Percentiles rank a stretch among this genome's conserved stretches.
These are phyloP conservation scores for Scleropages formosus DNA, from an alignment of 2,797 vertebrate species.

Conservation along the genomic window DNA sequence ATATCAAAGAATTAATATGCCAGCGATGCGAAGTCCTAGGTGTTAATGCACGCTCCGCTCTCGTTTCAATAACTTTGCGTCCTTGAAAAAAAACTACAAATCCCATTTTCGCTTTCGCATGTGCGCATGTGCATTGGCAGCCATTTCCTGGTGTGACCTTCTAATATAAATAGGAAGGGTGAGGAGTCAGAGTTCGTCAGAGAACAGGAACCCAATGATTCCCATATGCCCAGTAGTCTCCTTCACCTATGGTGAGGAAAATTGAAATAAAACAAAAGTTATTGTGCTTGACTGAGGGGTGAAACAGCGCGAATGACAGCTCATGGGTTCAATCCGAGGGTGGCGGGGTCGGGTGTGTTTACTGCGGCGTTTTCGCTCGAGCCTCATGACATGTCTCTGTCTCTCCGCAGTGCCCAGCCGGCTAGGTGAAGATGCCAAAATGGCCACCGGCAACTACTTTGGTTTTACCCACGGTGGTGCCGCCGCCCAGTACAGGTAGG, in stretches of 20 bases:
- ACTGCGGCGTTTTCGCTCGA: conserved; percentile 17
- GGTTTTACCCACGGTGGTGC: conserved; percentile 96
- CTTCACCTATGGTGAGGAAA: conserved; percentile 95
- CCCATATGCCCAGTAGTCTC: conserved; percentile 97
- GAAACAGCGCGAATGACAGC: background rate
- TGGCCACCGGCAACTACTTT: conserved; percentile 99
- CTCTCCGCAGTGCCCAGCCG: conserved; percentile 92
- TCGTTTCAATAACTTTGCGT: conserved; percentile 7
- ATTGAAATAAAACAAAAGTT: background rate
- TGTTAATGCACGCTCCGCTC: background rate
- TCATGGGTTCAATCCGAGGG: background rate
- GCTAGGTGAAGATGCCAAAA: conserved; percentile 99
- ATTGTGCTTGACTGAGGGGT: background rate
- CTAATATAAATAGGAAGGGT: conserved; percentile 62
- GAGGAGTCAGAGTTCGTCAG: conserved; percentile 66
- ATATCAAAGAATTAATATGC: background rate
- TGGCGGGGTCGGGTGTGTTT: background rate
- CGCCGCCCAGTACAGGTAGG: conserved; percentile 94
- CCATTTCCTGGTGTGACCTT: conserved; percentile 46
- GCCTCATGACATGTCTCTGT: too few relatives aligned
- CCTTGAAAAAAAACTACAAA: conserved; percentile 45
- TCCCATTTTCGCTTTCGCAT: conserved; percentile 29
- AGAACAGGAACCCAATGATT: conserved; percentile 89
- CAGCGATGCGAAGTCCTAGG: background rate
- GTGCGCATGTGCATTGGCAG: conserved; percentile 36